A percentile compares a stretch with the other conserved stretches of the same genome.
Conservation (phyloP, 2,888 invertebrate genomes). For the Malthinus flaveolus region DNA sequence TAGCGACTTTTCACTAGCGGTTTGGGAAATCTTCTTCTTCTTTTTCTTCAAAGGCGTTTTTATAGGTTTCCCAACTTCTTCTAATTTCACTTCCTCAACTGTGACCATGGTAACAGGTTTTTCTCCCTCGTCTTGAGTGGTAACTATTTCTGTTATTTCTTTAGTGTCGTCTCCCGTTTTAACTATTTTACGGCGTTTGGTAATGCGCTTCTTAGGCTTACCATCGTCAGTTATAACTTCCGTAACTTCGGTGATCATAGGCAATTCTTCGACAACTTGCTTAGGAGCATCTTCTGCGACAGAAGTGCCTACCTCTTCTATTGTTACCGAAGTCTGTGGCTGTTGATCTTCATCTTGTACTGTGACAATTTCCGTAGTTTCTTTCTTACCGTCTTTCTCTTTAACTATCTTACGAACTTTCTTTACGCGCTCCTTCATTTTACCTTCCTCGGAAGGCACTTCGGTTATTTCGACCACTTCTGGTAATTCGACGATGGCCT, state of each 20-base stretch:
- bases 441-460: conserved; percentile 13
- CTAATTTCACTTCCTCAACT: conserved; percentile 35
- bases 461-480: conserved; percentile 34
- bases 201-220: conserved; percentile 34
- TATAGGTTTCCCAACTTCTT: background rate
- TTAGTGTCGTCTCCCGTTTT: conserved; percentile 41
- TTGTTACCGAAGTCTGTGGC: conserved; percentile 34
- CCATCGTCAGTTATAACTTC: conserved; percentile 25
- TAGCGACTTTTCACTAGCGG: conserved; percentile 22
- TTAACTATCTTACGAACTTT: conserved; percentile 50
- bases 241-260: conserved; percentile 41
- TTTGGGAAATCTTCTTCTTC: conserved; percentile 10
- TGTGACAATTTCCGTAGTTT: conserved; percentile 54
- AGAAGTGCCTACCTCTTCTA: conserved; percentile 31
- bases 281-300: background rate
- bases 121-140: conserved; percentile 45
- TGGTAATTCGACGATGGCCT: conserved; percentile 36
- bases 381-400: conserved; percentile 44
- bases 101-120: conserved; percentile 41
- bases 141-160: conserved; percentile 47
- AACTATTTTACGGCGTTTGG: conserved; percentile 48
- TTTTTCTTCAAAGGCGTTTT: conserved; percentile 22
- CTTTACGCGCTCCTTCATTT: conserved; percentile 35
- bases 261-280: conserved; percentile 41
- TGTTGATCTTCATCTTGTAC: conserved; percentile 37